A percentile compares a stretch with the other conserved stretches of the same genome.
phyloP scores from a whole-genome alignment of 2,888 invertebrate genomes.

The Gandaritis pyraliata region DNA sequence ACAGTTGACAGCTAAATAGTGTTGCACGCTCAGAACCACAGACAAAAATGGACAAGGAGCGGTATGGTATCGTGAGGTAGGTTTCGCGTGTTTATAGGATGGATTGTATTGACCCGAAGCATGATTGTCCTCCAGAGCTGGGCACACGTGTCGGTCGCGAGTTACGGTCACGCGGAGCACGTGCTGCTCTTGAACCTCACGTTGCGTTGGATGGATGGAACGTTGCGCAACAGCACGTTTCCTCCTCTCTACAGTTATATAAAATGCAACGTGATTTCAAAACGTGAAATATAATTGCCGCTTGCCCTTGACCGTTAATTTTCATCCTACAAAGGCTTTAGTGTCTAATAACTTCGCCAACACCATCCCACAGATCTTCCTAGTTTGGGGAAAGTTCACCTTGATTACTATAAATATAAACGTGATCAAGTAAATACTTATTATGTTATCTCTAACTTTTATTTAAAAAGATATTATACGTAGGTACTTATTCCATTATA shows the following conservation, averaged over 20 bases:
- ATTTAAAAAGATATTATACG: no score
- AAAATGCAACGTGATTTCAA: conserved; percentile 76
- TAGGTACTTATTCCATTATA: no score
- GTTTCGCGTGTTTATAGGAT: conserved; percentile 7
- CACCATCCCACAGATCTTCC: no score
- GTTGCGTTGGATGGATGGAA: conserved; percentile 58
- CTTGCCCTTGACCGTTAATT: conserved; percentile 56
- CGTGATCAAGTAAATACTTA: no score
- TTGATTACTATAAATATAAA: no score
- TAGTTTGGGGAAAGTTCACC: no score
- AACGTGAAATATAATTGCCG: conserved; percentile 69
- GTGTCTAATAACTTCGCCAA: no score
- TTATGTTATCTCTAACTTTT: no score
- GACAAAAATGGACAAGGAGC: background rate
- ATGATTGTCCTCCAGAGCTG: conserved; percentile 51
- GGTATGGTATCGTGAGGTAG: background rate
- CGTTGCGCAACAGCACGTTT: conserved; percentile 71
- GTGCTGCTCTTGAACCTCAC: conserved; percentile 79
- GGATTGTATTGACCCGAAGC: conserved; percentile 54
- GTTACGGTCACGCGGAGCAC: conserved; percentile 75
- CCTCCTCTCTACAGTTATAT: conserved; percentile 73
- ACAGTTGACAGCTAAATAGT: conserved; percentile 8
- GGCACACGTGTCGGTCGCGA: conserved; percentile 56
- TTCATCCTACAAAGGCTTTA: no score
- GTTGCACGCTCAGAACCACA: background rate